Evolutionary conservation across 2,888 invertebrate genomes (phyloP), one percentile per base, ranked within the genome.

Genomic region (Metopia argyrocephala): DNA sequence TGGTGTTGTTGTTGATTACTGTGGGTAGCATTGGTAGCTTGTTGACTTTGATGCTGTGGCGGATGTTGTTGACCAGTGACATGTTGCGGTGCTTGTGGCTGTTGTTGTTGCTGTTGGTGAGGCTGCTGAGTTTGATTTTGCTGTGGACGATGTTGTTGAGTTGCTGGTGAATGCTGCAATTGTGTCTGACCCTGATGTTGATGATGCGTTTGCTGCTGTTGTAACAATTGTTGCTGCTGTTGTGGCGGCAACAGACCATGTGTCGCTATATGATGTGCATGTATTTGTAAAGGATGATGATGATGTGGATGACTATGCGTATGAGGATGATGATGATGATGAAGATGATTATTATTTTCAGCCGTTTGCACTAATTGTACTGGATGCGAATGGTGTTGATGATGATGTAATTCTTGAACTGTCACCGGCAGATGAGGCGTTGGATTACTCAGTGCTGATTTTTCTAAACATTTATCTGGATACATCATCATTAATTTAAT

Each of bases 401-500:
- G 84, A 69, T 83, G 83, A 73, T 85, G 83, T 78, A 83, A 83
- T 75, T 73, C 68, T 59, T 52, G 54, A 21, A 74, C 66, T 75
- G 82, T 68, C 46, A 68, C 71, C 62, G 82, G 79, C 48, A 83
- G 66, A 31, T 82, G 78, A 65, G 81, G 79, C 73, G 83, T 61
- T 65, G 82, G 68, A 66, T 83, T 74, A 65, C 59, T 79, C 65
- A 82, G 52, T 65, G 76, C 50, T 59, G 85, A 71, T 71, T 86
- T 86, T 71, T 85, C 86, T 82, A 86, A 83, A 71, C 85, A 85
- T 79, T 86, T 86, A 74, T 85, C 86, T 54, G 84, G 84, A 83
- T 86, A 86, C 86, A 86, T 86, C 61, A 61, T 83, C 82, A 78
- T 78, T 78, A 78, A 75, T 75, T 75, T 70, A 31, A 68, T 62